Percentiles rank a stretch among this genome's conserved stretches.
These are phyloP conservation scores for human (Homo sapiens) DNA, from an alignment of 2,113 vertebrate genomes.

Conservation along the genomic window DNA sequence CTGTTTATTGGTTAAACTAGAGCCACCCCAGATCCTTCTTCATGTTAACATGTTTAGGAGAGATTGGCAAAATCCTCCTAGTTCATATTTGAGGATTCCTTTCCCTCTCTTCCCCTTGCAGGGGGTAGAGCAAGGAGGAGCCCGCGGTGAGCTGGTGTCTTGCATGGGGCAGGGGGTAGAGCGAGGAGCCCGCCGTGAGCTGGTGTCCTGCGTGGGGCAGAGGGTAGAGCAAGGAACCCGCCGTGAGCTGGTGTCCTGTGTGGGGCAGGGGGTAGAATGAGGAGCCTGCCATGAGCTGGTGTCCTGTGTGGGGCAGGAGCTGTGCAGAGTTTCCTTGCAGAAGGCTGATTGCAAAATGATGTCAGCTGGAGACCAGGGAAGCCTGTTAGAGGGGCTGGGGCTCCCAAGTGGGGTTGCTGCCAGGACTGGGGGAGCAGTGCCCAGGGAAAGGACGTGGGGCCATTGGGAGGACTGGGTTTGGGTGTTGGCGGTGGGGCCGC, in stretches of 20 bases:
- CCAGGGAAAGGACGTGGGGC: neutral
- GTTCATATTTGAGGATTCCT: neutral
- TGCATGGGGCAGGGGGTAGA: no score
- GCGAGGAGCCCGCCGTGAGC: no score
- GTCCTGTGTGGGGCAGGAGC: no score
- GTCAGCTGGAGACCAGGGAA: neutral
- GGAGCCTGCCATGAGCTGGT: no score
- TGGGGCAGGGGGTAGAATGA: accelerated
- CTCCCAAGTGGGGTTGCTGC: neutral
- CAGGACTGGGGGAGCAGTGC: neutral
- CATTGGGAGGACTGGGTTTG: neutral
- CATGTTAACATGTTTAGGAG: neutral
- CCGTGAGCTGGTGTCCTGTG: no score
- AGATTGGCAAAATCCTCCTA: neutral
- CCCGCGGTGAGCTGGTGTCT: no score
- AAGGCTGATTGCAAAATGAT: neutral
- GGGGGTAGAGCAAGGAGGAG: no score
- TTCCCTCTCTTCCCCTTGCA: neutral
- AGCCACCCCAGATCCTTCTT: neutral
- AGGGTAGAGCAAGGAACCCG: no score
- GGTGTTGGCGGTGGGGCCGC: no score
- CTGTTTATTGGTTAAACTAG: neutral
- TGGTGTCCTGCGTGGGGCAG: no score
- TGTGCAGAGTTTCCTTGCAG: neutral
- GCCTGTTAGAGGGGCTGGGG: neutral